Evolutionary conservation across 2,888 invertebrate genomes (phyloP), one percentile per base, ranked within the genome.

Genomic region (Lutraria lutraria): DNA sequence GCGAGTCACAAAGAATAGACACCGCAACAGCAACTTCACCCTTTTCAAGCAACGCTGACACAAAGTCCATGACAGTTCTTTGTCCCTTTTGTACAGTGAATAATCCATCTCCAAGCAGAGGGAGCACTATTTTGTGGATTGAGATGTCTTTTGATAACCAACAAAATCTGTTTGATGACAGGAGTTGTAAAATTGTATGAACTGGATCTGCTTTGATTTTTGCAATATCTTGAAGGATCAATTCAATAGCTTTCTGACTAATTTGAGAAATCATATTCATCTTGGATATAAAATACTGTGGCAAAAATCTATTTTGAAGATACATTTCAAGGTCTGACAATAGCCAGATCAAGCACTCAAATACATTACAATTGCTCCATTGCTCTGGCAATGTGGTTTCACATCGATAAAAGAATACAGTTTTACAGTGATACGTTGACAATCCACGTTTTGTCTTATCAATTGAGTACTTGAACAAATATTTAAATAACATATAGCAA

Each of bases 391-490:
- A 68, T 15, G 81, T 63, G 25, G 21, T 82, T 52, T 86, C 86
- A 68, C 86, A 86, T 0, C 60, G 52, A 19, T 68, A 19, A 31
- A 82, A 86, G 21, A 86, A 53, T 52, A 52, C 81, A 25, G 82
- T 86, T 81, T 86, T 86, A 21, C 53, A 60, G 34, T 86, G 82
- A 43, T 86, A 86, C 15, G 81, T 82, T n/a, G 81, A 81, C 21
- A 86, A 60, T 52, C 86, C 86, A n/a, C 81, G 68, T 19, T 86
- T 81, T 16, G 53, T 29, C 19, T 81, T 86, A 53, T 82, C 53
- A 12, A 86, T 34, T 16, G 19, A 34, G 29, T 43, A 68, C 25
- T 81, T 86, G 29, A 68, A 68, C 12, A 86, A n/a, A 21, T 68
- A 25, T 21, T 86, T 86, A 16, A 86, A 68, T 31, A 86, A 53